Base-by-base conservation (phyloP, 53 echinoderm and acorn worm genomes). In the Echinometra lucunter region DNA sequence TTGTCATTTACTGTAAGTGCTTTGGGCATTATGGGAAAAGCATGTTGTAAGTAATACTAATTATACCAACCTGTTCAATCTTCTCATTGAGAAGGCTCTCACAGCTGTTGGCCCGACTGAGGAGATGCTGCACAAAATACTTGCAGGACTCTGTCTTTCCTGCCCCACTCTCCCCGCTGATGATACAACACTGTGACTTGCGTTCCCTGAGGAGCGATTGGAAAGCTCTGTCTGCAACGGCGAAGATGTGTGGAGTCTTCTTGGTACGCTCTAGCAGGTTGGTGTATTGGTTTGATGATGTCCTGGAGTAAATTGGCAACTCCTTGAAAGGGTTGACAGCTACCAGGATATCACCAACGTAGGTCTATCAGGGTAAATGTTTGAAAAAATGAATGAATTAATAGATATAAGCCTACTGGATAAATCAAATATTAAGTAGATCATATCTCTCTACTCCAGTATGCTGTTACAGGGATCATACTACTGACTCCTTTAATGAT, bases 91-190 rank as follows among this genome's bases (percentile, higher is more conserved):
- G 96, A 1, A 98, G 94, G 82, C 89, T 96, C 94, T 99, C 99
- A 32, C 83, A 93, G 69, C 99, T 99, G 66, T 96, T 95, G 15
- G 99, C 98, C 58, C 94, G 95, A 32, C 94, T 83, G 42, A 99
- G 80, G 8, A 99, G 94, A 95, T 99, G 98, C 66, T 98, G 98
- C 42, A 99, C 96, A 30, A 99, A 95, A 81, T 97, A 99, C 74
- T 99, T 99, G 74, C 96, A 89, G 18, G 99, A 96, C 94, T 99
- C 99, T 11, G 99, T 99, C 94, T 99, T 99, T 12, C 99, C 99
- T 0, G 99, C 98, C 2, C 99, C 99, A 66, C 99, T 99, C 95
- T 99, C 99, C 1, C 99, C 99, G 47, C 99, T 99, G 94, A 99
- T 97, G 88, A 99, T 96, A 49, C 99, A 99, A 82, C 99, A 99